Evolutionary conservation across 2,113 vertebrate species (phyloP), one percentile per base, ranked within the genome.

Genomic region (Phrynosoma platyrhinos): DNA sequence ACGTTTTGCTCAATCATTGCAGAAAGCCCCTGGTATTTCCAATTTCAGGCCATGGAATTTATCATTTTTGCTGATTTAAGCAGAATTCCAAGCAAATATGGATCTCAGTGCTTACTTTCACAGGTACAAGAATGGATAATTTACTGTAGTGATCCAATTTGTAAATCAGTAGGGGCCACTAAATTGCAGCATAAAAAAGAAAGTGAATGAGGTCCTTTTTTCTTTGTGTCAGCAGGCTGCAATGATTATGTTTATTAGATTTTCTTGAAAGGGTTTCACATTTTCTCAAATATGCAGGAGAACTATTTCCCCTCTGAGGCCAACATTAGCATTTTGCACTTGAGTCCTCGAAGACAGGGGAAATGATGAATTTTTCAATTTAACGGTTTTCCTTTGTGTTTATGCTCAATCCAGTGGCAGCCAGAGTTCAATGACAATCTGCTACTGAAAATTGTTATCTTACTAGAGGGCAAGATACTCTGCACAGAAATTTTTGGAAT

Each of bases 61-160:
- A 97, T 97, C 96, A 97, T 97, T 97, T 97, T 95, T 98, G 97
- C 97, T 97, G 97, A 98, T 97, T 97, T 97, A 97, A 97, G 97
- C 96, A 97, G 93, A 95, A 95, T 94, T 95, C 94, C 96, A 93
- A 96, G 96, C 95, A 97, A 96, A 96, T 97, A 97, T 95, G 96
- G 96, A 97, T 97, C 94, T 94, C 96, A 94, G 92, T 90, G 95
- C 95, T 97, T 97, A 95, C 95, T 93, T 97, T 96, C 96, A 95
- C 93, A 96, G 95, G 96, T 97, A 95, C 94, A 90, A 94, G 94
- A 94, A 96, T 84, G 95, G 97, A 95, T 97, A 97, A 98, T 97
- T 98, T 96, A 96, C 95, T 95, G 94, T 90, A 91, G 93, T 97
- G 97, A 98, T 97, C 96, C 95, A 96, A 98, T 98, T 97, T 97